Evolutionary conservation across 2,888 invertebrate genomes (phyloP).

Genomic region (Diploptera punctata): DNA sequence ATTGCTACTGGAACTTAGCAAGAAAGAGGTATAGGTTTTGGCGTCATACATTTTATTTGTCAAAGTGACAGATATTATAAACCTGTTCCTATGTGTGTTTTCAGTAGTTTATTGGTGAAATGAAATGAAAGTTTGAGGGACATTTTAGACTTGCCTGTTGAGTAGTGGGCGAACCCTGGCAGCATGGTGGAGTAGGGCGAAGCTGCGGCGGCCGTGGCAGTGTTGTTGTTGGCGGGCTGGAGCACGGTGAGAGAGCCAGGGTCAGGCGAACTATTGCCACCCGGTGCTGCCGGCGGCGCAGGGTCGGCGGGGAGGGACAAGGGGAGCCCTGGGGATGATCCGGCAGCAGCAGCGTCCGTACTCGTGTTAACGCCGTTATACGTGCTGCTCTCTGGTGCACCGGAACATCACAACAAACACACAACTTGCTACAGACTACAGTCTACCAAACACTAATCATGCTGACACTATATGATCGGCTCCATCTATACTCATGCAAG

Average conservation of each 20-base stretch:
- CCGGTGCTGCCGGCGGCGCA: slow-evolving; percentile 48
- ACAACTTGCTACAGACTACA: slow-evolving; percentile 17
- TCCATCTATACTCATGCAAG: slow-evolving; percentile 6
- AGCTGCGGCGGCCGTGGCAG: slow-evolving; percentile 54
- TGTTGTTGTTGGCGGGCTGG: slow-evolving; percentile 61
- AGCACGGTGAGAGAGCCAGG: slow-evolving; percentile 62
- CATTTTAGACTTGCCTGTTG: slow-evolving; percentile 59
- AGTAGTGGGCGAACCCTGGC: slow-evolving; percentile 72
- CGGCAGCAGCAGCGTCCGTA: slow-evolving; percentile 53
- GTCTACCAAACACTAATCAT: slow-evolving; percentile 22
- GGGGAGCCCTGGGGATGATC: slow-evolving; percentile 59
- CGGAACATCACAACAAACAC: slow-evolving; percentile 20
- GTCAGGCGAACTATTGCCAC: slow-evolving; percentile 50
- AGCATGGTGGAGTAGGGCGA: slow-evolving; percentile 69
- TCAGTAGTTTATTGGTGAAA: not conserved
- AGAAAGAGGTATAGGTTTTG: too few relatives aligned
- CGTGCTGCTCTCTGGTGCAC: slow-evolving; percentile 37
- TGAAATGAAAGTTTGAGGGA: not conserved
- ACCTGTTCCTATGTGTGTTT: not conserved
- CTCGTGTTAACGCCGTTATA: slow-evolving; percentile 41
- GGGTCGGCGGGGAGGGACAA: slow-evolving; percentile 56
- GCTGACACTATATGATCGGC: not conserved
- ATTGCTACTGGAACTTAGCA: too few relatives aligned
- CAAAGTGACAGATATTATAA: too few relatives aligned
- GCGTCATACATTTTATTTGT: too few relatives aligned